Percentiles rank a stretch among this genome's conserved stretches.
Evolutionary conservation across 2,888 invertebrate genomes (phyloP).

Genomic region (Nemotelus nigrinus): DNA sequence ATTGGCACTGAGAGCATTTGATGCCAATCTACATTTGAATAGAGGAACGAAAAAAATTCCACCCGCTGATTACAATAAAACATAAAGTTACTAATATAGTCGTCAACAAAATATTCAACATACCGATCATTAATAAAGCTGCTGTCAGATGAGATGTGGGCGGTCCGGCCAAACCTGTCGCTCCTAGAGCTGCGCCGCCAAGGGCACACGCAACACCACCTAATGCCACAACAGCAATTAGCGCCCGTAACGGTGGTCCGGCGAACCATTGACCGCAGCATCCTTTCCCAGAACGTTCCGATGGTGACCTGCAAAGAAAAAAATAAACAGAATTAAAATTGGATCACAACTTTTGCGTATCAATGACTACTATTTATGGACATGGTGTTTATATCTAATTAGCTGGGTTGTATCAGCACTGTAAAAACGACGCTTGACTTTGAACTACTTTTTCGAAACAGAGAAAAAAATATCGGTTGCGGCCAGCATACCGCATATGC

Average conservation of each 20-base stretch:
- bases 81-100: too few relatives aligned
- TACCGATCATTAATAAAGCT: conserved; percentile 65
- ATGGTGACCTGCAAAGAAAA: conserved; percentile 61
- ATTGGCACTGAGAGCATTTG: too few relatives aligned
- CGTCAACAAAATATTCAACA: conserved; percentile 51
- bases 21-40: too few relatives aligned
- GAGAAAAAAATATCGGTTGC: conserved; percentile 19
- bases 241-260: conserved; percentile 64
- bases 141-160: conserved; percentile 65
- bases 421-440: conserved; percentile 40
- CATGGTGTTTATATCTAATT: too few relatives aligned
- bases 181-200: conserved; percentile 64
- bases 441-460: conserved; percentile 39
- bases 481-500: background rate
- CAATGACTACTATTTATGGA: too few relatives aligned
- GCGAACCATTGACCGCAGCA: conserved; percentile 66
- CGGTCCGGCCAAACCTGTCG: conserved; percentile 64
- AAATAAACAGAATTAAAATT: conserved; percentile 8
- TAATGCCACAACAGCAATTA: conserved; percentile 64
- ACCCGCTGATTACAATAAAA: too few relatives aligned
- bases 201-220: conserved; percentile 65
- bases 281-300: conserved; percentile 65
- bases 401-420: too few relatives aligned
- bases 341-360: background rate
- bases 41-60: too few relatives aligned